Conservation (phyloP, 1,140 invertebrate species). For the Drosophila nasuta region DNA sequence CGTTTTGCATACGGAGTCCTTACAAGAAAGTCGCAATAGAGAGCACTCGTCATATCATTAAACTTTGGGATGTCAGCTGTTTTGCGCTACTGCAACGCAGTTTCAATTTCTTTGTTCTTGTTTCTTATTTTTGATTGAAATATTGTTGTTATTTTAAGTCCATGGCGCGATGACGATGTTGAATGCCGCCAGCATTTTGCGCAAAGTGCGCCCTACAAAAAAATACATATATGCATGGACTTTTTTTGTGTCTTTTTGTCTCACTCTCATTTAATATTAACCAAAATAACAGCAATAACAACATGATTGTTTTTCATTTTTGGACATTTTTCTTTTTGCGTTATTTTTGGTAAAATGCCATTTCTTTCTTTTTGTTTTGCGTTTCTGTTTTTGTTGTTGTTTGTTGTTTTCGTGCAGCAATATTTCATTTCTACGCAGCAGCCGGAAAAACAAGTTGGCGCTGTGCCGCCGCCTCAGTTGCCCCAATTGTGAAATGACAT, state of each 20-base stretch:
- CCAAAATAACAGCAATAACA: slow-evolving; percentile 23
- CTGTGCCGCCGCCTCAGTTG: slow-evolving; percentile 28
- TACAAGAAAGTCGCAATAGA: slow-evolving; percentile 58
- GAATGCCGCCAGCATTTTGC: slow-evolving; percentile 24
- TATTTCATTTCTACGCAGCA: slow-evolving; percentile 66
- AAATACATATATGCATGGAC: slow-evolving; percentile 36
- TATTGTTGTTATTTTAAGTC: slow-evolving; percentile 38
- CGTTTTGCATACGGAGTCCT: slow-evolving; percentile 40
- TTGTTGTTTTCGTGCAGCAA: slow-evolving; percentile 53
- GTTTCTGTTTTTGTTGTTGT: slow-evolving; percentile 55
- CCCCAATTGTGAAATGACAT: slow-evolving; percentile 37
- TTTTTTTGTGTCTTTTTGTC: slow-evolving; percentile 27
- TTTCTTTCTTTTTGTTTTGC: slow-evolving; percentile 42
- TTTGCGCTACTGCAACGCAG: slow-evolving; percentile 30
- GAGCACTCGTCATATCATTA: slow-evolving; percentile 10
- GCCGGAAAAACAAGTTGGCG: slow-evolving; percentile 53
- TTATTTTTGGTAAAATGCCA: slow-evolving; percentile 77
- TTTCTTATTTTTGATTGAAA: slow-evolving; percentile 24
- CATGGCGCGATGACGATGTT: slow-evolving; percentile 23
- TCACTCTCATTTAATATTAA: slow-evolving; percentile 26
- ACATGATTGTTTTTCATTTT: slow-evolving; percentile 45
- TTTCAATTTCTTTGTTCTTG: slow-evolving; percentile 44
- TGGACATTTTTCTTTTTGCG: slow-evolving; percentile 47
- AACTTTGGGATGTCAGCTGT: slow-evolving; percentile 18
- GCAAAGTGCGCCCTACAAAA: slow-evolving; percentile 44